Percentiles rank a stretch among this genome's conserved stretches.
phyloP scores from a whole-genome alignment of 2,888 invertebrate species.

The Agonopterix heracliana region DNA sequence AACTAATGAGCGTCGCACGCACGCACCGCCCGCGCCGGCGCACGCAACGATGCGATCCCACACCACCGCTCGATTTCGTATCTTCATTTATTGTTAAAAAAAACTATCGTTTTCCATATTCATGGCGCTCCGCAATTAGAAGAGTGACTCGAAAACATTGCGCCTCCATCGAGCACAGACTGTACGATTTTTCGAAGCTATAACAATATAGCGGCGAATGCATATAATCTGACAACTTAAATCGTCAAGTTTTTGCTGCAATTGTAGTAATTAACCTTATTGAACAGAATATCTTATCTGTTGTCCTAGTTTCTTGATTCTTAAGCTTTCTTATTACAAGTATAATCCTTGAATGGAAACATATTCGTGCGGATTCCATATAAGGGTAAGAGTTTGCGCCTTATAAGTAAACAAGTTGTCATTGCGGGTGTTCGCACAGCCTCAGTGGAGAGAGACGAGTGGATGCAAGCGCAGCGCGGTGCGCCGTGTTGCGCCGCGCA shows the following conservation, averaged over 20 bases:
- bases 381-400: slow-evolving; percentile 52
- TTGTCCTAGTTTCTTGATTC: slow-evolving; percentile 30
- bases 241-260: too few relatives aligned
- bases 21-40: slow-evolving; percentile 6
- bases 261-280: too few relatives aligned
- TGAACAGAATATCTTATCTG: slow-evolving; percentile 12
- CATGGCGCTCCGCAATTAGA: slow-evolving; percentile 4
- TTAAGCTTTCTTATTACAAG: slow-evolving; percentile 31
- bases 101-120: slow-evolving; percentile 13
- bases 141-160: too few relatives aligned
- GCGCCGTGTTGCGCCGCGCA: slow-evolving; percentile 29
- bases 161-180: too few relatives aligned
- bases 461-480: slow-evolving; percentile 29
- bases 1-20: slow-evolving; percentile 10
- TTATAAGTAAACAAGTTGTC: slow-evolving; percentile 69
- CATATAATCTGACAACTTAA: too few relatives aligned
- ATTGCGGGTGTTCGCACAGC: slow-evolving; percentile 58
- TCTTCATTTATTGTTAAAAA: slow-evolving; percentile 16
- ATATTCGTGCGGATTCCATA: slow-evolving; percentile 52
- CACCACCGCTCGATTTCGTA: slow-evolving; percentile 17
- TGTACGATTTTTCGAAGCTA: neutral
- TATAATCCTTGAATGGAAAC: slow-evolving; percentile 58
- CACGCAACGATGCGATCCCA: slow-evolving; percentile 14
- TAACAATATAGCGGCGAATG: too few relatives aligned
- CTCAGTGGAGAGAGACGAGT: slow-evolving; percentile 52